These are phyloP conservation scores for Tachycineta bicolor DNA, from an alignment of 2,113 vertebrate genomes.

Conservation along the genomic window DNA sequence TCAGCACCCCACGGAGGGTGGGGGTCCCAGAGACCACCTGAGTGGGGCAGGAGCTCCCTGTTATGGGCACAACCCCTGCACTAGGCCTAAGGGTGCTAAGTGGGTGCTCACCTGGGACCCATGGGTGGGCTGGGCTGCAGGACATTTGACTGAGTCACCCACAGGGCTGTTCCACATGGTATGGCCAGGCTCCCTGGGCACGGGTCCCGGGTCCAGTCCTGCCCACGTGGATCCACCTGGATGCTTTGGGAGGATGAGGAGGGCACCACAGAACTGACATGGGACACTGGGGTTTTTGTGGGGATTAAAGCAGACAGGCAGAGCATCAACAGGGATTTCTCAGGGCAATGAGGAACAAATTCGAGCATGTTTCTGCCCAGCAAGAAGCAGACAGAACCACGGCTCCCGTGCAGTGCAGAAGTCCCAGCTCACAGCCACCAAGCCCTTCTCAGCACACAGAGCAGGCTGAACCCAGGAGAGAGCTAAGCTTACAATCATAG, in stretches of 20 bases:
- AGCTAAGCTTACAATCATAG: background rate
- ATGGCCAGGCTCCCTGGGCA: fast-evolving
- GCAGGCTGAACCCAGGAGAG: background rate
- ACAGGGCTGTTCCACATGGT: fast-evolving
- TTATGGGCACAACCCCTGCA: background rate
- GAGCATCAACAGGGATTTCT: background rate
- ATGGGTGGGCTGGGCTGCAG: background rate
- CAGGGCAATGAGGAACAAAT: background rate
- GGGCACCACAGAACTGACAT: background rate
- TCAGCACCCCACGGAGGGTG: background rate
- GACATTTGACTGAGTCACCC: fast-evolving
- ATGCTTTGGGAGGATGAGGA: background rate
- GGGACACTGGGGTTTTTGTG: background rate
- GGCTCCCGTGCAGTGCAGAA: background rate
- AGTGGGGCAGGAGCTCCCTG: background rate
- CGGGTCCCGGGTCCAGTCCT: fast-evolving
- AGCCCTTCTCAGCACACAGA: background rate
- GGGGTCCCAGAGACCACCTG: background rate
- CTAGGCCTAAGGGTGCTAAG: background rate
- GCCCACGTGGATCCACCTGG: background rate
- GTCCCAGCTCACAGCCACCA: background rate
- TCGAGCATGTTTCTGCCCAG: background rate
- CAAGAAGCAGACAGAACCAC: fast-evolving
- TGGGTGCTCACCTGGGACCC: fast-evolving
- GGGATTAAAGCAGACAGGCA: background rate